Conservation (phyloP, 2,113 vertebrate genomes). For the Pangasianodon hypophthalmus region DNA sequence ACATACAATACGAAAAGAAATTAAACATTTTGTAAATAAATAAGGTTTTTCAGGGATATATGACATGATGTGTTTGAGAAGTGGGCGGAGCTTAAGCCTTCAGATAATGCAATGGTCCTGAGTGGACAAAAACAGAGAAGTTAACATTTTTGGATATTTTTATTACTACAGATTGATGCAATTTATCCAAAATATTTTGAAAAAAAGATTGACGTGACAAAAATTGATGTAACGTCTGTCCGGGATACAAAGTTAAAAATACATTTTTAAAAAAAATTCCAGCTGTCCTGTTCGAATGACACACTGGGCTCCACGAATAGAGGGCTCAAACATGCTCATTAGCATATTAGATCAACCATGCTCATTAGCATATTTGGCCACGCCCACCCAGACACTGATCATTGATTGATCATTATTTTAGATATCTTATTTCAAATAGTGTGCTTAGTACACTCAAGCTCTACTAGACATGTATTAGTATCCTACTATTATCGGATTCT, state of each 20-base stretch:
- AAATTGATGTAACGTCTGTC: too few species aligned
- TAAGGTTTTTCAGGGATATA: background rate
- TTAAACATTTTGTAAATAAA: background rate
- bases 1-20: background rate
- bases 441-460: background rate
- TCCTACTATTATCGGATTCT: background rate
- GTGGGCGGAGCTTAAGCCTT: background rate
- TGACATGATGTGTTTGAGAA: background rate
- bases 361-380: background rate
- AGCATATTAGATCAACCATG: background rate
- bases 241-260: too few species aligned
- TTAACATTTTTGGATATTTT: background rate
- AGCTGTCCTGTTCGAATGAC: background rate
- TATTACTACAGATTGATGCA: background rate
- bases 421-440: background rate
- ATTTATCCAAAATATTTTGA: background rate
- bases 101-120: background rate
- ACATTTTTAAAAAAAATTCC: background rate
- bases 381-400: background rate
- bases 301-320: background rate
- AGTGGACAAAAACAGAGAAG: background rate
- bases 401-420: too few species aligned
- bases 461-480: background rate
- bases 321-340: background rate
- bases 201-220: background rate